A percentile compares a stretch with the other conserved stretches of the same genome.
phyloP scores from a whole-genome alignment of 2,888 invertebrate species.

The Lycocerus yunnanus region DNA sequence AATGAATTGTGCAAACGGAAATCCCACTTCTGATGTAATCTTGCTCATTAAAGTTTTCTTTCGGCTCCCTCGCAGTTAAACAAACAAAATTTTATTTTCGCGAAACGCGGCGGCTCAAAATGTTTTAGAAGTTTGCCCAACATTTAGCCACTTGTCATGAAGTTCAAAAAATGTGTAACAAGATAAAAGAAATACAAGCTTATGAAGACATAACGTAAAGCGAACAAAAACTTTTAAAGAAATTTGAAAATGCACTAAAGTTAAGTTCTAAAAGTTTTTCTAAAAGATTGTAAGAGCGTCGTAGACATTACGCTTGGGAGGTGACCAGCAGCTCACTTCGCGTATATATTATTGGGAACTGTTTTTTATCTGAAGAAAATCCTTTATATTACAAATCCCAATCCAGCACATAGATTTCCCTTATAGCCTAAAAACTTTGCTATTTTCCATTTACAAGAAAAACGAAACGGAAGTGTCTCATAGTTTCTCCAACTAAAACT shows the following conservation, averaged over 20 bases:
- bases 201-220: conserved; percentile 17
- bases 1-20: not conserved
- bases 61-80: not conserved
- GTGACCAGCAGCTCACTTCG: conserved; percentile 25
- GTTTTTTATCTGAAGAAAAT: conserved; percentile 28
- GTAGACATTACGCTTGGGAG: conserved; percentile 29
- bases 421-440: conserved; percentile 8
- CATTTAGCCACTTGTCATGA: not conserved
- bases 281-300: conserved; percentile 23
- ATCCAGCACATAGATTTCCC: conserved; percentile 18
- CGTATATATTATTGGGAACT: conserved; percentile 30
- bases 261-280: conserved; percentile 26
- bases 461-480: not conserved
- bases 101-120: not conserved
- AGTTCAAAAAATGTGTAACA: conserved; percentile 1
- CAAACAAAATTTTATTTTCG: not conserved
- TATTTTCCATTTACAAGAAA: conserved; percentile 5
- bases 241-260: conserved; percentile 29
- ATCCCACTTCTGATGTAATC: not conserved
- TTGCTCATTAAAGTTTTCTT: not conserved
- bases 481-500: not conserved
- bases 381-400: conserved; percentile 29
- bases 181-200: conserved; percentile 15
- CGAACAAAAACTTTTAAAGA: conserved; percentile 20
- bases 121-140: not conserved